phyloP scores from a whole-genome alignment of 2,113 vertebrate genomes.

The Callorhinus ursinus region DNA sequence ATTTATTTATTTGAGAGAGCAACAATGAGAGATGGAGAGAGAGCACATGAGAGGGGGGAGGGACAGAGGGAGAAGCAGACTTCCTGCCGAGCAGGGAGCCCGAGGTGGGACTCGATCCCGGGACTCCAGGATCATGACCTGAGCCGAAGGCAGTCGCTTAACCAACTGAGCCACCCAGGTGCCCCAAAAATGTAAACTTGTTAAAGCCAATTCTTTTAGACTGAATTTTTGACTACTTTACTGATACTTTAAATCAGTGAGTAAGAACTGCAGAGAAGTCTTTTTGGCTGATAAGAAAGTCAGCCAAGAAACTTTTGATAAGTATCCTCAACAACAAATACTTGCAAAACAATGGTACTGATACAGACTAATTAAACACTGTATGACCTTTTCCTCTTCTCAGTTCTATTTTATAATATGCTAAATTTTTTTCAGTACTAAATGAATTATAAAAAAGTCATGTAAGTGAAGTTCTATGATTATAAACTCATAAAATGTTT shows the following conservation, averaged over 20 bases:
- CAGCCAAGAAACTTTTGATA: constrained; percentile 92
- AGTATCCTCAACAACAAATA: constrained; percentile 84
- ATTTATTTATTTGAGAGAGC: too few relatives aligned
- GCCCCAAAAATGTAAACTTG: constrained; percentile 73
- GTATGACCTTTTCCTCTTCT: constrained; percentile 83
- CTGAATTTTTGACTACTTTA: constrained; percentile 73
- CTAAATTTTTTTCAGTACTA: constrained; percentile 67
- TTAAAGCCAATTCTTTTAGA: constrained; percentile 44
- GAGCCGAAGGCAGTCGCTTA: too few relatives aligned
- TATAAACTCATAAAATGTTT: not conserved
- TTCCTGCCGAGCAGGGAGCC: too few relatives aligned
- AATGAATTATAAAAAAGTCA: constrained; percentile 76
- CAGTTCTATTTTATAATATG: constrained; percentile 62
- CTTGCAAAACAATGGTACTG: constrained; percentile 85
- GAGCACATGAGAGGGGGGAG: too few relatives aligned
- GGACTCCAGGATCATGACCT: too few relatives aligned
- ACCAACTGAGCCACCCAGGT: too few relatives aligned
- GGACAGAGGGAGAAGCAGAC: too few relatives aligned
- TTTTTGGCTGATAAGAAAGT: constrained; percentile 84
- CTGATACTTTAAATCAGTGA: constrained; percentile 72
- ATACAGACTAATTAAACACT: constrained; percentile 88
- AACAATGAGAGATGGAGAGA: too few relatives aligned
- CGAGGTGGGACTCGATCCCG: too few relatives aligned
- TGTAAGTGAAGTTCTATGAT: constrained; percentile 75
- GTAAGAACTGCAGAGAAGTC: constrained; percentile 78